Evolutionary conservation across 2,888 invertebrate species (phyloP), one percentile per base, ranked within the genome.

Genomic region (Ferdinandea cuprea): DNA sequence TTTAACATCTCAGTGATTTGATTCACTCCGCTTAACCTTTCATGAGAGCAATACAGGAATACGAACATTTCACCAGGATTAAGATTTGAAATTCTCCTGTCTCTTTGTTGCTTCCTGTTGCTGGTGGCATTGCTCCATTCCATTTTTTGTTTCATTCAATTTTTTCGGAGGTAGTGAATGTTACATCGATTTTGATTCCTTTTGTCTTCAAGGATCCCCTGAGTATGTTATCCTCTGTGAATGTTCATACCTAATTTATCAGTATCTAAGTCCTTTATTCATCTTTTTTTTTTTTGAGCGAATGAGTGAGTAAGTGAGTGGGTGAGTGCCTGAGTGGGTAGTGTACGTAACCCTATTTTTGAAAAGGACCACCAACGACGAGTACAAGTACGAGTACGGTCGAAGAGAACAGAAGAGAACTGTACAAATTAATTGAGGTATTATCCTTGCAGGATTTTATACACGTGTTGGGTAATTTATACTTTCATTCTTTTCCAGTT

Each of bases 1-100:
- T 80, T 80, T 69, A 79, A 73, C 66, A 76, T 80, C 69, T 80
- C 69, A 58, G 80, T 76, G 80, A 80, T 80, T 76, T 80, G 80
- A 80, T 80, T 80, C 80, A 80, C 63, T 76, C 69, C 69, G 48
- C 76, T 80, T 80, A 80, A 80, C 68, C 79, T 68, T 80, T 68
- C 74, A 61, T 42, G 35, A 35, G 32, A n/a, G n/a, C n/a, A n/a
- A n/a, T 32, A 30, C 35, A 72, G 35, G 65, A 46, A 52, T 73
- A 73, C 30, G 61, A 48, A 58, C 52, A 59, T 46, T 52, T 74
- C 52, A 44, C 46, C 66, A 74, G 79, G 74, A 80, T 74, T 74
- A 74, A 68, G 79, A 80, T 52, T 52, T 73, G 44, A 52, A 58
- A 56, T 63, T 37, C 50, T 63, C 37, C 50, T 52, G 61, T 54